Evolutionary conservation across 2,888 invertebrate genomes (phyloP), one percentile per base, ranked within the genome.

Genomic region (Epinotia nisella): DNA sequence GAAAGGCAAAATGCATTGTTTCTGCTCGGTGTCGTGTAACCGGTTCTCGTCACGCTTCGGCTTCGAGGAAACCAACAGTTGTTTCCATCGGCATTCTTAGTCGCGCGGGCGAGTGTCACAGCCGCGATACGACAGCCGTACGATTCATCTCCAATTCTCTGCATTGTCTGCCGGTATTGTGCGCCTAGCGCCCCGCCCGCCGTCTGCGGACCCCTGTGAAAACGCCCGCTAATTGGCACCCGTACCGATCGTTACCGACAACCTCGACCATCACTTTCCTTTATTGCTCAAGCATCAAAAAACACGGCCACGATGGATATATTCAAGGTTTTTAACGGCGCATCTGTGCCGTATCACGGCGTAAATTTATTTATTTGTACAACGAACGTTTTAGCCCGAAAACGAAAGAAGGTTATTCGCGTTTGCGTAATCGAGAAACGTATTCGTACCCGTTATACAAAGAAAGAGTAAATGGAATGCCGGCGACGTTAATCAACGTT

Each of bases 401-500:
- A 86, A 82, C 85, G 86, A 88, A 88, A 90, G 88, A 88, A 89
- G 89, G 89, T 90, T 89, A 89, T 88, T 87, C 87, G 87, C 79
- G 78, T 79, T 77, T 76, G 75, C 86, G 85, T 87, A 89, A 87
- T 84, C 83, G 82, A 84, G 80, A 79, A 86, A 82, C 83, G 84
- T 87, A 86, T 84, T 61, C 61, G 62, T 65, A 21, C 10, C 13
- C 86, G 71, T 70, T 59, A 76, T 74, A 72, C 90, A 88, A 84
- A 88, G 87, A 87, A 83, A 87, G 87, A 90, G 90, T 89, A 90
- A 89, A 90, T 89, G 82, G 90, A 87, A 89, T 90, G 89, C 85
- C 83, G 82, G 85, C 81, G 83, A 87, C 90, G 92, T 93, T 91
- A 92, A 93, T 93, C 93, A 93, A 87, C 87, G 90, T 88, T 89